These are phyloP conservation scores for Parazoanthus atlanticus DNA, from an alignment of 92 coral and sea anemone species.

Conservation along the genomic window DNA sequence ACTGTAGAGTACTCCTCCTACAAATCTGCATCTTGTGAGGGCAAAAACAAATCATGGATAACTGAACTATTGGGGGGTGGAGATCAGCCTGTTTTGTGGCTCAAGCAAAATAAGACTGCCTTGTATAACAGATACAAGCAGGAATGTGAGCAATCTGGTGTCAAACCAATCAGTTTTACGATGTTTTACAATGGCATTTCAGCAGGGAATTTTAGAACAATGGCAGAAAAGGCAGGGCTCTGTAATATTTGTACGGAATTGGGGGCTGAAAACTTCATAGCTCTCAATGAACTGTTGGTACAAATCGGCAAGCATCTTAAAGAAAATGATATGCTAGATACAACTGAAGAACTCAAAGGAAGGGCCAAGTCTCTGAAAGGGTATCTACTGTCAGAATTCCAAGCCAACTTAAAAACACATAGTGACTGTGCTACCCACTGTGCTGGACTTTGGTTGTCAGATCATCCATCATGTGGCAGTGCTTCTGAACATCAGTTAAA, in stretches of 20 bases:
- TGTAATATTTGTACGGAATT: slow-evolving; percentile 44
- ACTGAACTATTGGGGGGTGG: slow-evolving; percentile 50
- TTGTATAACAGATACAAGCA: slow-evolving; percentile 19
- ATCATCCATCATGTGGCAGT: slow-evolving; percentile 42
- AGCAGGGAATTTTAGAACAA: slow-evolving; percentile 32
- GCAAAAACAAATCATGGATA: slow-evolving; percentile 15
- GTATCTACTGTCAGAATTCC: slow-evolving; percentile 49
- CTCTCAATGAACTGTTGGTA: slow-evolving; percentile 2
- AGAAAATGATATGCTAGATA: not conserved
- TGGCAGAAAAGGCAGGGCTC: slow-evolving; percentile 49
- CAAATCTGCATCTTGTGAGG: slow-evolving; percentile 13
- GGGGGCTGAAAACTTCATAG: slow-evolving; percentile 36
- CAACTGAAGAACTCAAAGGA: slow-evolving; percentile 18
- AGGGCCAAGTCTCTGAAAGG: slow-evolving; percentile 46
- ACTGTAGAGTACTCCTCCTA: slow-evolving; percentile 13
- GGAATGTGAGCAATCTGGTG: slow-evolving; percentile 44
- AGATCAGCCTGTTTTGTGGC: slow-evolving; percentile 43
- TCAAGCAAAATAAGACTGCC: slow-evolving; percentile 40
- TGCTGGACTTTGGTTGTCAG: slow-evolving; percentile 45
- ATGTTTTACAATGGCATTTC: slow-evolving; percentile 30
- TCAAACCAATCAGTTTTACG: slow-evolving; percentile 21
- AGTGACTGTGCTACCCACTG: slow-evolving; percentile 53
- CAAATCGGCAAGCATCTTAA: slow-evolving; percentile 1
- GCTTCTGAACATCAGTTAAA: slow-evolving; percentile 24
- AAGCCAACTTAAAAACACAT: slow-evolving; percentile 38